Base-by-base conservation (phyloP, 2,888 invertebrate genomes). In the Heliconius aoede region DNA sequence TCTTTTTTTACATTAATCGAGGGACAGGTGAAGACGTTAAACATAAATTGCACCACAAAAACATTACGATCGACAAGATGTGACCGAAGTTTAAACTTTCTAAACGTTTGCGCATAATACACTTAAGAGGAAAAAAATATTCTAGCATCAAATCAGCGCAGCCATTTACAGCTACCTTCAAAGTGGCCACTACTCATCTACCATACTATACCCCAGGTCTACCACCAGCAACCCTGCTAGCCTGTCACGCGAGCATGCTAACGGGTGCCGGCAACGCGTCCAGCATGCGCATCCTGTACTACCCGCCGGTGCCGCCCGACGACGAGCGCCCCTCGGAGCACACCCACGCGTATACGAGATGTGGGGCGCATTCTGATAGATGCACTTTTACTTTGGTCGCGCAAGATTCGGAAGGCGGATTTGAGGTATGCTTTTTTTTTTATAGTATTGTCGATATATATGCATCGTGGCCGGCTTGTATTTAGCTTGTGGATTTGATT, bases 351-450 rank as follows among this genome's bases (percentile, higher is more conserved):
- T 94, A 94, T 89, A 96, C 96, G 61, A 95, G 97, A 60, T 97
- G 96, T 85, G 96, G 96, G 2, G 96, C 96, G 1, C 97, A 97
- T 86, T 95, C 96, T 32, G 97, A 97, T 88, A 96, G 96, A 81
- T 97, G 97, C 80, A 97, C 97, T 69, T 96, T 97, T 86, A 97
- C 97, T 24, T 91, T 97, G 78, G 91, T 97, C 64, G 95, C 97
- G 58, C 95, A 97, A 90, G 97, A 97, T 86, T 96, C 96, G 61
- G 96, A 97, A 83, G 97, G 97, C 24, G 97, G 97, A 1, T 92
- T 97, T 15, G 96, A 96, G 95, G 96, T 95, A 60, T 28, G 46
- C 5, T 24, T 26, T 18, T 11, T 9, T 60, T 5, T 26, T 26
- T 60, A 28, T 24, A 26, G 0, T 18, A 26, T 5, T 5, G 5